Conservation (phyloP, 2,888 invertebrate genomes). For the Heliconius aoede region DNA sequence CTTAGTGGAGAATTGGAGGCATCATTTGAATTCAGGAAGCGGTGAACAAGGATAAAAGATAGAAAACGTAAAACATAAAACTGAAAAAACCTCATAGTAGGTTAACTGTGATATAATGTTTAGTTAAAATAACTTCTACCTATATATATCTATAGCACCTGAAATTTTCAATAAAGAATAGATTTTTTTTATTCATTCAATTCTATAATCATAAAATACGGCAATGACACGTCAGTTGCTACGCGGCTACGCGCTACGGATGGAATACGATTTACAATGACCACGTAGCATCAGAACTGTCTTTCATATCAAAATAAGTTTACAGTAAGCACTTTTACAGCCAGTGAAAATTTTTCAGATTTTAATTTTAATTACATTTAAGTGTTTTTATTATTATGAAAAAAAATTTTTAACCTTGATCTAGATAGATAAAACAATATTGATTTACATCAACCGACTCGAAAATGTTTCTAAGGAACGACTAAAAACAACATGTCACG, state of each 20-base stretch:
- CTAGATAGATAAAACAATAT: not conserved
- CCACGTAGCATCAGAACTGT: not conserved
- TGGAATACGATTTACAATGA: not conserved
- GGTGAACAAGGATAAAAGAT: too few species aligned
- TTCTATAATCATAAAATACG: not conserved
- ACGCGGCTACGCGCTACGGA: conserved; percentile 21
- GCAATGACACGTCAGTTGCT: not conserved
- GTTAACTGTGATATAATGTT: too few species aligned
- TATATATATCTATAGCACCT: too few species aligned
- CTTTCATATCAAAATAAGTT: not conserved
- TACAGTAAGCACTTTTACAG: not conserved
- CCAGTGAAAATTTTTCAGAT: not conserved
- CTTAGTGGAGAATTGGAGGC: too few species aligned
- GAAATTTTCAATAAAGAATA: too few species aligned
- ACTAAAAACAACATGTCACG: not conserved
- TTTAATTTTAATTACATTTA: not conserved
- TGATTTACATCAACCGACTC: not conserved
- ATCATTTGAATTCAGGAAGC: too few species aligned
- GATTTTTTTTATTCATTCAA: not conserved
- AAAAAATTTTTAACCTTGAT: not conserved
- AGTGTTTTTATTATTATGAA: not conserved
- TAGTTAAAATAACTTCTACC: too few species aligned
- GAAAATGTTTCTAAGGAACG: not conserved
- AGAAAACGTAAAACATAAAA: too few species aligned
- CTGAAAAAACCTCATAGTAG: too few species aligned